These are phyloP conservation scores for Oscheius myriophilus DNA, from an alignment of 2,888 invertebrate species.

Conservation along the genomic window DNA sequence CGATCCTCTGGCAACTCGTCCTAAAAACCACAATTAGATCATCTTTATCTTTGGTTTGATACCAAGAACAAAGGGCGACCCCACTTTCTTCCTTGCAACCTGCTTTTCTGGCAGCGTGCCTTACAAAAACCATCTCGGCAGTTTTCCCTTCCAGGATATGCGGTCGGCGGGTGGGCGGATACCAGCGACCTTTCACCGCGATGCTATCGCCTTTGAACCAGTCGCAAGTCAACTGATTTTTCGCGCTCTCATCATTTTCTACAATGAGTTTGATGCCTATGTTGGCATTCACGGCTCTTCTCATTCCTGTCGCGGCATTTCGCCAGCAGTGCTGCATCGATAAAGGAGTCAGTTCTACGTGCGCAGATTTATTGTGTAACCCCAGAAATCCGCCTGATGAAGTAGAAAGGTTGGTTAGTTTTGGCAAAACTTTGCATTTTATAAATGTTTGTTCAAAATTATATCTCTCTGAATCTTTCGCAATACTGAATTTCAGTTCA, in stretches of 20 bases:
- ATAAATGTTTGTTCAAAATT: no score
- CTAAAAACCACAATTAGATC: conserved; percentile 47
- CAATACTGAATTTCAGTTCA: no score
- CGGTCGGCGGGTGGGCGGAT: conserved; percentile 21
- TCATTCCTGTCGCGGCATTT: neutral
- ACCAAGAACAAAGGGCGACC: neutral
- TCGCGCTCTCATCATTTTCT: conserved; percentile 22
- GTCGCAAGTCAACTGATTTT: conserved; percentile 29
- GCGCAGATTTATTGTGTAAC: conserved; percentile 58
- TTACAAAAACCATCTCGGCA: conserved; percentile 18
- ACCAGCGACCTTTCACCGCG: conserved; percentile 30
- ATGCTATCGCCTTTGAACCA: conserved; percentile 30
- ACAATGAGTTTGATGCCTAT: conserved; percentile 1
- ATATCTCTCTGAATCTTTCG: no score
- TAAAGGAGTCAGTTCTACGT: conserved; percentile 53
- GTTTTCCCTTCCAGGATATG: conserved; percentile 24
- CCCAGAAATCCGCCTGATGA: conserved; percentile 54
- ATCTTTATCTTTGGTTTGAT: conserved; percentile 7
- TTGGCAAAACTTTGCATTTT: neutral
- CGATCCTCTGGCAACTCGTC: conserved; percentile 59
- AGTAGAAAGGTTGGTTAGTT: conserved; percentile 43
- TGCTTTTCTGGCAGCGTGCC: conserved; percentile 4
- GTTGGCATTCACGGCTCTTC: neutral
- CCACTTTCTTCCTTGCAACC: neutral
- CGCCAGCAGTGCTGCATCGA: conserved; percentile 54